These are phyloP conservation scores for Pavo muticus DNA, from an alignment of 2,113 vertebrate genomes.

Conservation along the genomic window DNA sequence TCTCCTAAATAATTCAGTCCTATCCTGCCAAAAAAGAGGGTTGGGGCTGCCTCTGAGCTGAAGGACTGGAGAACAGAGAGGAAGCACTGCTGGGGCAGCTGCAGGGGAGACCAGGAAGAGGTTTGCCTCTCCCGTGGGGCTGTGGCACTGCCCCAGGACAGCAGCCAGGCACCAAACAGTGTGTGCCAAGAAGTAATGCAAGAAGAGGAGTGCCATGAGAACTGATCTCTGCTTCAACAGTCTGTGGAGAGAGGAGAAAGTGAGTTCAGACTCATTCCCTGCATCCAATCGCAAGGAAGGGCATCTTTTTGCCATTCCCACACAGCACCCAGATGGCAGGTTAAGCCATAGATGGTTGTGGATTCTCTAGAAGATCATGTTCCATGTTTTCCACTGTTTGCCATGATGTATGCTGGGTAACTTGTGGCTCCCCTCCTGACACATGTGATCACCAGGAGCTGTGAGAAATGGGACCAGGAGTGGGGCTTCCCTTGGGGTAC, in stretches of 20 bases:
- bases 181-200: not conserved
- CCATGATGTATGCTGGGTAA: not conserved
- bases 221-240: not conserved
- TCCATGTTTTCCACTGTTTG: not conserved
- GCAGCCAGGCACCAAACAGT: not conserved
- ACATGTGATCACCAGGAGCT: fast-evolving
- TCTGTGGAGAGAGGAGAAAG: fast-evolving
- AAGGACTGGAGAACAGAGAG: not conserved
- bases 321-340: not conserved
- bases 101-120: not conserved
- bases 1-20: not conserved
- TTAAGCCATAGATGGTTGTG: not conserved
- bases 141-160: not conserved
- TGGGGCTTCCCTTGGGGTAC: not conserved
- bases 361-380: not conserved
- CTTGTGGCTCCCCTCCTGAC: fast-evolving
- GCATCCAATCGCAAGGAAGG: not conserved
- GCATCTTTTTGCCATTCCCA: not conserved
- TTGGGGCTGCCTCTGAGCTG: not conserved
- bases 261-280: not conserved
- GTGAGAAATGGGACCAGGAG: not conserved
- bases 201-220: not conserved
- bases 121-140: not conserved
- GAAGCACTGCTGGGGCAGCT: not conserved
- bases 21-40: not conserved